A percentile compares a stretch with the other conserved stretches of the same genome.
These are phyloP conservation scores for Lordiphosa fenestrarum DNA, from an alignment of 2,888 invertebrate genomes.

Conservation along the genomic window DNA sequence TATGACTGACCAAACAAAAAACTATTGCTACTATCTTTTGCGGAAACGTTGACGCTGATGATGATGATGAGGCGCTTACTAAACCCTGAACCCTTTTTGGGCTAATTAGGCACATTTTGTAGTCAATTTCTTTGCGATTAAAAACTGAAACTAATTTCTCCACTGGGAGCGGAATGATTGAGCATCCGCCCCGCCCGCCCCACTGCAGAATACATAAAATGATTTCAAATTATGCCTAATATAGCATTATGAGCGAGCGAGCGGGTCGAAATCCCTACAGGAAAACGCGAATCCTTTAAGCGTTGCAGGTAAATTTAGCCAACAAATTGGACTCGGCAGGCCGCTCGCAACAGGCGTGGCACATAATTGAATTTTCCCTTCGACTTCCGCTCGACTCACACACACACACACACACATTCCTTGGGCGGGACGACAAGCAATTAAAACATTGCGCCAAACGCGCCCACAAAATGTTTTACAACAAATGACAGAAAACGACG, in stretches of 20 bases:
- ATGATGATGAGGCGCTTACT: too few relatives aligned
- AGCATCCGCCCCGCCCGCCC: background rate
- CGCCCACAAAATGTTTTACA: conserved; percentile 48
- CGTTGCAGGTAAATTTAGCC: conserved; percentile 24
- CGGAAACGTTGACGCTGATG: too few relatives aligned
- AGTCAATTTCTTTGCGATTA: conserved; percentile 52
- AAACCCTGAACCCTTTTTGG: conserved; percentile 1
- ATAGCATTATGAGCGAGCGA: conserved; percentile 34
- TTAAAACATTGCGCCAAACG: conserved; percentile 59
- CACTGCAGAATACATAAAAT: conserved; percentile 41
- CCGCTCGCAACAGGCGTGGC: conserved; percentile 15
- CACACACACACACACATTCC: conserved; percentile 4
- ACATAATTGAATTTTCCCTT: conserved; percentile 33
- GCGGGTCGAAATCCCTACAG: conserved; percentile 23
- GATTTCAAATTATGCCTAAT: conserved; percentile 48
- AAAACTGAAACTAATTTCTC: conserved; percentile 37
- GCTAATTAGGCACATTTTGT: conserved; percentile 44
- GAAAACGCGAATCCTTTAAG: conserved; percentile 27
- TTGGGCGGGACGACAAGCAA: conserved; percentile 22
- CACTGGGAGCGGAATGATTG: conserved; percentile 4
- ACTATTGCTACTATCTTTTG: too few relatives aligned
- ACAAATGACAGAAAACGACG: conserved; percentile 22
- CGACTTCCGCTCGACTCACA: background rate
- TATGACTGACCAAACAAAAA: too few relatives aligned
- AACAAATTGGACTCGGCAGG: conserved; percentile 9